Conservation (phyloP, 1,140 invertebrate species). For the Heterodera carotae region DNA sequence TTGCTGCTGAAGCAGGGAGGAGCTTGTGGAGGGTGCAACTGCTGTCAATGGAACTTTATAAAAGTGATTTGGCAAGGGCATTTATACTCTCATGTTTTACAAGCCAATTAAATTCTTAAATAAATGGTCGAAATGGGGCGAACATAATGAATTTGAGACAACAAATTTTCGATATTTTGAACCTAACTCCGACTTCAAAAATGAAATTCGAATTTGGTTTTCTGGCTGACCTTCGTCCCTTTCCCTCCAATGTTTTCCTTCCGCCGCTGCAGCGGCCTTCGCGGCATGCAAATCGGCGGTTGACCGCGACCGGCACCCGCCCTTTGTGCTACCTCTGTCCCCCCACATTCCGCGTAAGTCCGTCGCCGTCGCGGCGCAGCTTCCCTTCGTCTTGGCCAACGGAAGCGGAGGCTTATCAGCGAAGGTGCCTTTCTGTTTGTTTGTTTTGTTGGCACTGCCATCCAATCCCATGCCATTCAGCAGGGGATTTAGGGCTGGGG, state of each 20-base stretch:
- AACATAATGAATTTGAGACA: too few species aligned
- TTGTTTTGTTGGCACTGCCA: neutral
- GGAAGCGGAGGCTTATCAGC: conserved; percentile 20
- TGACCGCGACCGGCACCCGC: conserved; percentile 6
- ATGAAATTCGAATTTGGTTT: too few species aligned
- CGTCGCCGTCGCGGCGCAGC: neutral
- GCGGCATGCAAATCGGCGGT: conserved; percentile 26
- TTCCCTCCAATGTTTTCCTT: conserved; percentile 24
- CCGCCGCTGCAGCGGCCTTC: conserved; percentile 14
- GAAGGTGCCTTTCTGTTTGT: neutral
- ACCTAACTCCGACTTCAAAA: too few species aligned
- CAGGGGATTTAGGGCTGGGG: too few species aligned
- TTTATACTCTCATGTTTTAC: too few species aligned
- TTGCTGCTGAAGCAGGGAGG: neutral
- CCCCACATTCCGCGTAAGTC: neutral
- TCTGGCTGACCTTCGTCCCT: neutral
- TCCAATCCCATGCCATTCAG: neutral
- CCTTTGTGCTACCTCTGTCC: neutral
- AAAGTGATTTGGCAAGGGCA: too few species aligned
- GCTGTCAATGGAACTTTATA: too few species aligned
- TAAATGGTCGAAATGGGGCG: too few species aligned
- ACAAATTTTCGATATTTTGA: too few species aligned
- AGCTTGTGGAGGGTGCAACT: neutral
- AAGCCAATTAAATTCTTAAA: too few species aligned
- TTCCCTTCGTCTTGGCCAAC: conserved; percentile 4